These are phyloP conservation scores for Cossypha polioptera DNA, from an alignment of 2,797 vertebrate genomes.

Conservation along the genomic window DNA sequence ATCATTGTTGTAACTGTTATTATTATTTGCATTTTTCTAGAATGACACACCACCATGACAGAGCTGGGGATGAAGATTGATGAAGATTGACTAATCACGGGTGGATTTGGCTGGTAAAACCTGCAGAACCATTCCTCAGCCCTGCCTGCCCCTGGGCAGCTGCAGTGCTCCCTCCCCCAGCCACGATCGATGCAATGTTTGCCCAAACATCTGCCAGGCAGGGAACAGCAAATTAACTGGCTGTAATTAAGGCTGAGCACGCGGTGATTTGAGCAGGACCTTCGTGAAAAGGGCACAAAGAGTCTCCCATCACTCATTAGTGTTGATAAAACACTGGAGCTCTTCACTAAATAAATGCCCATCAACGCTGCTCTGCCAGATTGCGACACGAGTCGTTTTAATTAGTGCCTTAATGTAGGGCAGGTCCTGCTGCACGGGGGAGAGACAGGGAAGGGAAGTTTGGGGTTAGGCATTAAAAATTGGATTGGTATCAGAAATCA, in stretches of 20 bases:
- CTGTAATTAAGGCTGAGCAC: not conserved
- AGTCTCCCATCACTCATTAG: not conserved
- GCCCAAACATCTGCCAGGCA: not conserved
- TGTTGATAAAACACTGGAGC: conserved; percentile 3
- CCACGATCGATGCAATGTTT: not conserved
- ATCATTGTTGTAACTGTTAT: fast-evolving
- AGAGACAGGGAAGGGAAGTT: no score
- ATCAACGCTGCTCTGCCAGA: not conserved
- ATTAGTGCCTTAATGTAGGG: not conserved
- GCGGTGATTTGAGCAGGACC: not conserved
- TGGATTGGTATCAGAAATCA: fast-evolving
- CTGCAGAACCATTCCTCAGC: not conserved
- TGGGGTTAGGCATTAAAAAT: no score
- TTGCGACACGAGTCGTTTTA: not conserved
- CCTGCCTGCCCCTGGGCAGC: not conserved
- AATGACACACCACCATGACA: fast-evolving
- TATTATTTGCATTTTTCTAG: not conserved
- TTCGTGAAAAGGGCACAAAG: not conserved
- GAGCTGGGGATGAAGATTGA: not conserved
- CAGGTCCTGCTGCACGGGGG: fast-evolving
- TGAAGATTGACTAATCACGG: fast-evolving
- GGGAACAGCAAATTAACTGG: not conserved
- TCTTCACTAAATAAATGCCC: not conserved
- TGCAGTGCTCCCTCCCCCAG: not conserved
- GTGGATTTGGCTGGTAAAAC: not conserved